These are phyloP conservation scores for Antheraea pernyi DNA, from an alignment of 1,140 invertebrate genomes.

Conservation along the genomic window DNA sequence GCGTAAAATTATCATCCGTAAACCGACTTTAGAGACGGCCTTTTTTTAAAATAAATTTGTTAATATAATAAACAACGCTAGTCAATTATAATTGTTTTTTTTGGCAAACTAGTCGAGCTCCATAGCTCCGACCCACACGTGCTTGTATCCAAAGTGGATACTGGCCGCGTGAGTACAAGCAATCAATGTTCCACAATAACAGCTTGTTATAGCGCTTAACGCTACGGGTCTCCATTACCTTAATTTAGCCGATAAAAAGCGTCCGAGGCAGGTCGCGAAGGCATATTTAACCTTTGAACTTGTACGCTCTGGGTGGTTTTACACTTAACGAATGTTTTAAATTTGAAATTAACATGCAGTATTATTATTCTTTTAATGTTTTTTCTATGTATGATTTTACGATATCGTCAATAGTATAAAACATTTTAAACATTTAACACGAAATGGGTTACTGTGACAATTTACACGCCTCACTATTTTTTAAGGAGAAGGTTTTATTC, in stretches of 20 bases:
- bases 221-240: slow-evolving; percentile 49
- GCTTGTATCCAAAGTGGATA: neutral
- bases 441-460: too few relatives aligned
- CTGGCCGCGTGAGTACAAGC: slow-evolving; percentile 22
- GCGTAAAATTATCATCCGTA: too few relatives aligned
- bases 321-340: slow-evolving; percentile 32
- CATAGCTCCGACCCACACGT: neutral
- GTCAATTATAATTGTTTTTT: neutral
- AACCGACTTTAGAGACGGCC: too few relatives aligned
- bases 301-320: slow-evolving; percentile 26
- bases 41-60: too few relatives aligned
- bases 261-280: slow-evolving; percentile 31
- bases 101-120: neutral
- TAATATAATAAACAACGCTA: too few relatives aligned
- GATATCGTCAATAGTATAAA: too few relatives aligned
- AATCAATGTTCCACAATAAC: slow-evolving; percentile 46
- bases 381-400: too few relatives aligned
- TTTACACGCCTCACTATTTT: too few relatives aligned
- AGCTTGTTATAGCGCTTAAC: slow-evolving; percentile 44
- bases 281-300: slow-evolving; percentile 45
- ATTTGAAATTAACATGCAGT: neutral
- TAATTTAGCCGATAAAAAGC: slow-evolving; percentile 47
- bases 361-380: neutral
- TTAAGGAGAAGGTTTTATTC: too few relatives aligned
- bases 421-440: too few relatives aligned